A percentile compares a stretch with the other conserved stretches of the same genome.
Evolutionary conservation across 1,140 invertebrate genomes (phyloP).

Genomic region (Ceratosolen solmsi): DNA sequence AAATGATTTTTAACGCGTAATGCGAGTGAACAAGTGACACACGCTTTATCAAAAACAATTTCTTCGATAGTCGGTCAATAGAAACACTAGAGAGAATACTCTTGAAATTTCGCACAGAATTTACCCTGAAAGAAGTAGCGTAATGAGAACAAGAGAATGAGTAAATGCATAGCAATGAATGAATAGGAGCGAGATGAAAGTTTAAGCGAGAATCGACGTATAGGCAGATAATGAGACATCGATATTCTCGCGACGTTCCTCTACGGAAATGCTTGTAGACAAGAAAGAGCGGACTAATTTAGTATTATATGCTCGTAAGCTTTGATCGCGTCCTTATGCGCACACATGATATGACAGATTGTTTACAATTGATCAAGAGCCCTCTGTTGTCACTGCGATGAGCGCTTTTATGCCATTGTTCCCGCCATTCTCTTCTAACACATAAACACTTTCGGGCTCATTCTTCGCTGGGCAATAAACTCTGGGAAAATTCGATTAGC

Average conservation of each 20-base stretch:
- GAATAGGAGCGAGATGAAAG: not conserved
- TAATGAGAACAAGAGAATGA: not conserved
- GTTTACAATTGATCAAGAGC: conserved; percentile 5
- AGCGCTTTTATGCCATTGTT: not conserved
- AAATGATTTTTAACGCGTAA: too few relatives aligned
- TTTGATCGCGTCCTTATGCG: not conserved
- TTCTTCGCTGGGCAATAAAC: not conserved
- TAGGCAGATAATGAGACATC: not conserved
- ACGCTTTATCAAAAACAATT: not conserved
- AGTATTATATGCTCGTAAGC: not conserved
- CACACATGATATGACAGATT: not conserved
- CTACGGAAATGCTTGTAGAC: not conserved
- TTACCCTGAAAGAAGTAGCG: not conserved
- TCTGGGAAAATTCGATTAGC: not conserved
- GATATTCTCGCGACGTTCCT: not conserved
- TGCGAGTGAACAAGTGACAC: not conserved
- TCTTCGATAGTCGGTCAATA: not conserved
- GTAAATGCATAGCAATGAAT: not conserved
- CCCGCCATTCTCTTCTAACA: not conserved
- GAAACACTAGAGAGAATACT: too few relatives aligned
- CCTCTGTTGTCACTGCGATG: not conserved
- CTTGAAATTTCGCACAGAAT: not conserved
- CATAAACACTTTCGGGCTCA: not conserved
- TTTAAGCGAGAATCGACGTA: not conserved
- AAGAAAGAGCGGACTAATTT: not conserved